Conservation (phyloP, 2,888 invertebrate genomes). For the Neoaliturus tenellus region DNA sequence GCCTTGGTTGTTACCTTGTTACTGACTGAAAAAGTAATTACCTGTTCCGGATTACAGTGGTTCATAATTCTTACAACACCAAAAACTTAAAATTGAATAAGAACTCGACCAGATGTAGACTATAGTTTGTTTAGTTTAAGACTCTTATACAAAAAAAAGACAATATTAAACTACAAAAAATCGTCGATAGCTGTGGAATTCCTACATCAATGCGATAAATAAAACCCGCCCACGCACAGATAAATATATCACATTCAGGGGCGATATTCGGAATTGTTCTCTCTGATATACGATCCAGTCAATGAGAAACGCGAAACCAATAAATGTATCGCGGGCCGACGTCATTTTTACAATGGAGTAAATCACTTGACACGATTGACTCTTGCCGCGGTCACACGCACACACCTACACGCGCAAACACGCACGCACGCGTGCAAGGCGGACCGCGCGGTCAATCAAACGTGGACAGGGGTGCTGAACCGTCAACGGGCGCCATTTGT, state of each 20-base stretch:
- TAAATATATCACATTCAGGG: background rate
- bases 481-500: background rate
- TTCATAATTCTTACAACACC: too few relatives aligned
- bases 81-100: too few relatives aligned
- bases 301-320: background rate
- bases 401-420: too few relatives aligned
- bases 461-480: background rate
- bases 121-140: too few relatives aligned
- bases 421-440: too few relatives aligned
- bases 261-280: slow-evolving; percentile 20
- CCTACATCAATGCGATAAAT: background rate
- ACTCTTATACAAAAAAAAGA: too few relatives aligned
- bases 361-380: background rate
- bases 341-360: background rate
- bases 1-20: too few relatives aligned
- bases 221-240: background rate
- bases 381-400: background rate
- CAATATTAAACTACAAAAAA: too few relatives aligned
- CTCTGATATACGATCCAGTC: background rate
- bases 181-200: too few relatives aligned
- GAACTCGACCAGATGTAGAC: too few relatives aligned
- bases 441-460: background rate
- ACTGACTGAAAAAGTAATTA: too few relatives aligned
- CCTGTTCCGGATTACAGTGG: too few relatives aligned
- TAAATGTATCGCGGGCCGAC: slow-evolving; percentile 5